phyloP scores from a whole-genome alignment of 2,113 vertebrate species.

The Gambusia affinis region DNA sequence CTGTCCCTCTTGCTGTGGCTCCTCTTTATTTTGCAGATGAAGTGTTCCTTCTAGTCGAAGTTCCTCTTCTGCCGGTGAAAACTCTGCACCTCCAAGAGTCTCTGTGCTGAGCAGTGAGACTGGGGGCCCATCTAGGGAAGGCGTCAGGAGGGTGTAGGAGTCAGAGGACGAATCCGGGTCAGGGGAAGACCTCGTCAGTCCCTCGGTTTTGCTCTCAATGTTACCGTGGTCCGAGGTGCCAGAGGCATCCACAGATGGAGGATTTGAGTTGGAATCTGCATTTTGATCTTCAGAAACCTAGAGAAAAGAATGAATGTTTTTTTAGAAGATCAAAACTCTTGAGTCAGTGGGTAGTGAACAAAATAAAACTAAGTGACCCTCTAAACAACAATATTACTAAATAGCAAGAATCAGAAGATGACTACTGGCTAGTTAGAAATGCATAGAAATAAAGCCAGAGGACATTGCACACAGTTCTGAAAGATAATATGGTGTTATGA shows the following conservation, averaged over 20 bases:
- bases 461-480: background rate
- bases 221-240: constrained; percentile 23
- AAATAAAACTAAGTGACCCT: background rate
- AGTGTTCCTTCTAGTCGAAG: constrained; percentile 8
- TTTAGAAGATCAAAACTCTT: background rate
- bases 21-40: constrained; percentile 21
- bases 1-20: constrained; percentile 41
- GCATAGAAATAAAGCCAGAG: constrained; percentile 2
- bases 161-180: constrained; percentile 74
- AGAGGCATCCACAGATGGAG: constrained; percentile 32
- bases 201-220: constrained; percentile 35
- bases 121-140: constrained; percentile 51
- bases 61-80: constrained; percentile 39
- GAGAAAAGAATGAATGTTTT: background rate
- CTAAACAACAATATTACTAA: background rate
- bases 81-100: constrained; percentile 56
- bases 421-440: background rate
- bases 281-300: constrained; percentile 58
- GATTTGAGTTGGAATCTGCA: constrained; percentile 28
- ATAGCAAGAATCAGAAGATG: background rate
- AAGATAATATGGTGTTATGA: constrained; percentile 5
- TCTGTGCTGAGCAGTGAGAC: constrained; percentile 48
- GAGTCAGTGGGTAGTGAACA: background rate
- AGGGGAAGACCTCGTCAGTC: constrained; percentile 6
- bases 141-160: constrained; percentile 69